Conservation (phyloP, 1,140 invertebrate genomes). For the Antheraea pernyi region DNA sequence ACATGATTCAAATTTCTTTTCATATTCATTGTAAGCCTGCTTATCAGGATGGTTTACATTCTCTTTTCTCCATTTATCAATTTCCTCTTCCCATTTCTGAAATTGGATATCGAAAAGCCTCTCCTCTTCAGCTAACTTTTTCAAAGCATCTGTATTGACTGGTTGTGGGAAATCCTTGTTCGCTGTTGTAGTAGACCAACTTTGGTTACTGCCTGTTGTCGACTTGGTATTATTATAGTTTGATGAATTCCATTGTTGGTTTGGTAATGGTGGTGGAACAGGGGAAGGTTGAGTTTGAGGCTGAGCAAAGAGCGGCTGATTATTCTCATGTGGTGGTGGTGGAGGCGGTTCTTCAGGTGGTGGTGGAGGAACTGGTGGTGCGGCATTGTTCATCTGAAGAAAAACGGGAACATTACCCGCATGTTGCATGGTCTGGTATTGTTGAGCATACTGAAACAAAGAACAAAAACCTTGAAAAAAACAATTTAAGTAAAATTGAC, state of each 20-base stretch:
- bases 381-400: conserved; percentile 41
- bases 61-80: conserved; percentile 90
- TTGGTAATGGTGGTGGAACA: conserved; percentile 30
- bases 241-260: conserved; percentile 28
- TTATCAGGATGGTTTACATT: conserved; percentile 93
- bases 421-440: conserved; percentile 73
- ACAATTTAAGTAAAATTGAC: neutral
- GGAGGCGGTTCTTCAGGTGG: conserved; percentile 50
- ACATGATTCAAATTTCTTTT: conserved; percentile 90
- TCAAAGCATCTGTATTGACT: conserved; percentile 56
- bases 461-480: neutral
- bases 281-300: conserved; percentile 33
- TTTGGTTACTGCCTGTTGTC: conserved; percentile 48
- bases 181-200: conserved; percentile 33
- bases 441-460: conserved; percentile 80
- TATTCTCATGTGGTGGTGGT: conserved; percentile 67
- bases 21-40: conserved; percentile 89
- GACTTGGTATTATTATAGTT: conserved; percentile 32
- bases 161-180: conserved; percentile 14
- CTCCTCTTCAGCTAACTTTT: conserved; percentile 83
- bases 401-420: conserved; percentile 64
- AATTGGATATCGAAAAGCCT: conserved; percentile 90
- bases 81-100: conserved; percentile 91
- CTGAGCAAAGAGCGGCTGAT: conserved; percentile 55
- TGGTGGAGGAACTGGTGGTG: conserved; percentile 75